phyloP scores from a whole-genome alignment of 1,140 invertebrate species.

The Penaeus japonicus region DNA sequence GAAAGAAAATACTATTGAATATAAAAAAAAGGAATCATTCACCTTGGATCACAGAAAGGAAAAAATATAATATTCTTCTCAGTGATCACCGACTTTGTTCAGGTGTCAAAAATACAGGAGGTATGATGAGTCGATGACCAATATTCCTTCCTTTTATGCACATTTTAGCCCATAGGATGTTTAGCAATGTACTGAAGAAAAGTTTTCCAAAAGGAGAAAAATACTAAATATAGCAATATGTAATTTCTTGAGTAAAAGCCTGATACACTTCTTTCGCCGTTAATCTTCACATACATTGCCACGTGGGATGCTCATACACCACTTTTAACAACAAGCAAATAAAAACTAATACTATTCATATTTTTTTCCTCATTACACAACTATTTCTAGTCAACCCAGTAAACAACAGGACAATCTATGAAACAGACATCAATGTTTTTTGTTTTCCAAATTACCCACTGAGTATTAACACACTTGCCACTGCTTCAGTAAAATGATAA shows the following conservation, averaged over 20 bases:
- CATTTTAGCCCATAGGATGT: too few species aligned
- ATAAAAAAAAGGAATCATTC: too few species aligned
- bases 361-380: slow-evolving; percentile 35
- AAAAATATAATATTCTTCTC: too few species aligned
- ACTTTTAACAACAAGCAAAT: slow-evolving; percentile 31
- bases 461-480: slow-evolving; percentile 20
- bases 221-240: slow-evolving; percentile 16
- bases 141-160: too few species aligned
- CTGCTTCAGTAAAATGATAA: background rate
- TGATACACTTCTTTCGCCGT: slow-evolving; percentile 19
- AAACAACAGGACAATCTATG: slow-evolving; percentile 30
- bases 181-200: too few species aligned
- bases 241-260: slow-evolving; percentile 38
- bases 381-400: slow-evolving; percentile 26
- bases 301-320: slow-evolving; percentile 31
- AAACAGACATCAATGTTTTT: slow-evolving; percentile 9
- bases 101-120: too few species aligned
- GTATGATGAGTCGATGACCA: too few species aligned
- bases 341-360: slow-evolving; percentile 26
- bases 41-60: too few species aligned
- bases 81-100: too few species aligned
- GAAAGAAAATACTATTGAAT: too few species aligned
- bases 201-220: background rate
- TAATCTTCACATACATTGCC: slow-evolving; percentile 31
- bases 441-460: background rate